Percentiles rank a stretch among this genome's conserved stretches.
phyloP scores from a whole-genome alignment of 2,888 invertebrate species.

The Escarpia spicata region DNA sequence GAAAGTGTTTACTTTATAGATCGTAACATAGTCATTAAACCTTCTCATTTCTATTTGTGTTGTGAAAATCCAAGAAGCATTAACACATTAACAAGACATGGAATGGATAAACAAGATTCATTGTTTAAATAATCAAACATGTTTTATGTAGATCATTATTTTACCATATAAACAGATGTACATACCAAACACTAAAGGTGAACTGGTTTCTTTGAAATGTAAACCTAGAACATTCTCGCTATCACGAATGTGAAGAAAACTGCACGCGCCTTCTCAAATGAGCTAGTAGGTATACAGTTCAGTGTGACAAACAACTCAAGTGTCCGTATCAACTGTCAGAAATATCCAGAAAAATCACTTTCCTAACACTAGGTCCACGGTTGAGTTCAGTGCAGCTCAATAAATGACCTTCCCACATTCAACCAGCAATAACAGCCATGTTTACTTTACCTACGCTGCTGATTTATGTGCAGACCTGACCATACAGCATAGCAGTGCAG shows the following conservation, averaged over 20 bases:
- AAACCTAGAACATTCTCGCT: neutral
- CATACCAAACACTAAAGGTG: neutral
- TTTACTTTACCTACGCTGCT: neutral
- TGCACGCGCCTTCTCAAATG: neutral
- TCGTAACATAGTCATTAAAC: neutral
- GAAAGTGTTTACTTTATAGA: neutral
- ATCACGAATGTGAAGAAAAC: neutral
- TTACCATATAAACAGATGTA: neutral
- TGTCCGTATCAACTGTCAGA: neutral
- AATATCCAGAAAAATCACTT: slow-evolving; percentile 12
- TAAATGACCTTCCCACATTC: neutral
- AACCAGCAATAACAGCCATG: neutral
- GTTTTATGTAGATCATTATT: neutral
- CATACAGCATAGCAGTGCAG: neutral
- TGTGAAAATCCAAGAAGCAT: neutral
- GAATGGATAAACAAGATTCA: neutral
- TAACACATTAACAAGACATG: neutral
- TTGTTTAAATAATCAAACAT: neutral
- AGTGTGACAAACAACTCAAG: neutral
- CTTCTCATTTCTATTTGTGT: neutral
- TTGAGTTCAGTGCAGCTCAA: neutral
- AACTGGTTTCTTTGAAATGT: neutral
- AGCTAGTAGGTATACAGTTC: neutral
- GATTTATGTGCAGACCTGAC: neutral
- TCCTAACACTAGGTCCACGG: neutral